Base-by-base conservation (phyloP, 2,888 invertebrate species). In the Drosophila colorata region DNA sequence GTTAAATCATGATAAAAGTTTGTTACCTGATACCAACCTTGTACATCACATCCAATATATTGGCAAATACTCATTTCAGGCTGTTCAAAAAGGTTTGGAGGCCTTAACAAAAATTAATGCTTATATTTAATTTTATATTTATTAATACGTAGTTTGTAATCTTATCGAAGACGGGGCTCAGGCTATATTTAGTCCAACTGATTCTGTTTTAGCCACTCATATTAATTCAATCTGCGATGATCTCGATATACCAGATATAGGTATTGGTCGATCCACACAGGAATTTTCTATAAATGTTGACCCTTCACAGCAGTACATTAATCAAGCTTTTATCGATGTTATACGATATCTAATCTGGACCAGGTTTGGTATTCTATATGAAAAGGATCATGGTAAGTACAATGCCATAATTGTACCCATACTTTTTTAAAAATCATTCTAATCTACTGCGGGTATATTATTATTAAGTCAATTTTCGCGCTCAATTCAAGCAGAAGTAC, bases 211-310 rank as follows among this genome's bases (percentile, higher is more conserved):
- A 53, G 95, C 96, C 25, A 93, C 94, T 46, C 96, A 97, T 92
- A 95, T 96, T 38, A 96, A 96, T 90, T 96, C 96, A 51, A 95
- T 96, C 84, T 96, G 96, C 90, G 96, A 96, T 90, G 95, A 96
- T 16, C 93, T 96, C 71, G 96, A 96, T 91, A 95, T 97, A 84
- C 96, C 96, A 41, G 96, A 96, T 92, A 93, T 74, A 18, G 74
- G 74, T 1, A 73, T 97, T 78, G 96, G 96, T 91, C 93, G 95
- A 72, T 92, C 95, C 72, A 60, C 59, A 4, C 86, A 89, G 43
- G 71, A 86, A 8, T 89, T 82, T 48, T 80, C 96, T 49, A 95
- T 97, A 89, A 97, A 96, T 92, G 93, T 97, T 44, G 94, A 96
- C 92, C 97, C 97, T 46, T 94, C 96, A 80, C 95, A 96, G 91